A percentile compares a stretch with the other conserved stretches of the same genome.
phyloP scores from a whole-genome alignment of 2,113 vertebrate genomes.

The Scomber scombrus region DNA sequence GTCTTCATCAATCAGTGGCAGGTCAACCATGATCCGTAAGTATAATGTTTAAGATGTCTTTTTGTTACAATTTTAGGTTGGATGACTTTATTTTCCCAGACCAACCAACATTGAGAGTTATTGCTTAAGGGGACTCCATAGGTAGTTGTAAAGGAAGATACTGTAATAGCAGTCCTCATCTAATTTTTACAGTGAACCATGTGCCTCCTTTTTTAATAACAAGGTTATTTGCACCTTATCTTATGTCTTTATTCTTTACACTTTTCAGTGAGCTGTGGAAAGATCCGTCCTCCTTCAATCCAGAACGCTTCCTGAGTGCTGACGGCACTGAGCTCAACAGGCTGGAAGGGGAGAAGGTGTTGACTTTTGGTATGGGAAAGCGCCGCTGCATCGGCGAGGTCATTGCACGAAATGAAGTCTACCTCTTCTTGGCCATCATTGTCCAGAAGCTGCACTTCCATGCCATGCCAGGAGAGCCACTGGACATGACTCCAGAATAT shows the following conservation, averaged over 20 bases:
- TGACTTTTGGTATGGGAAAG: constrained; percentile 90
- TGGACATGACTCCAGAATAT: constrained; percentile 90
- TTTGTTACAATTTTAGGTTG: neutral
- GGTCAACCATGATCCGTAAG: constrained; percentile 95
- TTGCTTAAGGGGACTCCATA: neutral
- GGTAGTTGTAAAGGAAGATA: neutral
- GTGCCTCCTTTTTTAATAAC: neutral
- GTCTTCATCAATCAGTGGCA: constrained; percentile 98
- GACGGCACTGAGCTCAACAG: constrained; percentile 83
- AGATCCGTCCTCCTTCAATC: constrained; percentile 89
- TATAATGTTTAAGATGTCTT: constrained; percentile 44
- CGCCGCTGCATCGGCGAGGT: constrained; percentile 91
- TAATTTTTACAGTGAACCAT: neutral
- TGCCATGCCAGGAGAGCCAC: constrained; percentile 67
- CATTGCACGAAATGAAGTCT: constrained; percentile 91
- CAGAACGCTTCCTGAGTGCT: constrained; percentile 88
- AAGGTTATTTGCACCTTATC: neutral
- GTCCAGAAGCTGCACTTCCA: constrained; percentile 90
- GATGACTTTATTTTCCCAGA: neutral
- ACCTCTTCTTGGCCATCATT: constrained; percentile 91
- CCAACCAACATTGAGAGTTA: neutral
- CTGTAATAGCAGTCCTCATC: neutral
- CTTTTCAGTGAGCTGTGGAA: constrained; percentile 89
- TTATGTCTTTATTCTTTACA: constrained; percentile 4
- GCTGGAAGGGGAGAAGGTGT: constrained; percentile 86